A percentile compares a stretch with the other conserved stretches of the same genome.
Evolutionary conservation across 2,888 invertebrate genomes (phyloP).

Genomic region (Cosmorhoe ocellata): DNA sequence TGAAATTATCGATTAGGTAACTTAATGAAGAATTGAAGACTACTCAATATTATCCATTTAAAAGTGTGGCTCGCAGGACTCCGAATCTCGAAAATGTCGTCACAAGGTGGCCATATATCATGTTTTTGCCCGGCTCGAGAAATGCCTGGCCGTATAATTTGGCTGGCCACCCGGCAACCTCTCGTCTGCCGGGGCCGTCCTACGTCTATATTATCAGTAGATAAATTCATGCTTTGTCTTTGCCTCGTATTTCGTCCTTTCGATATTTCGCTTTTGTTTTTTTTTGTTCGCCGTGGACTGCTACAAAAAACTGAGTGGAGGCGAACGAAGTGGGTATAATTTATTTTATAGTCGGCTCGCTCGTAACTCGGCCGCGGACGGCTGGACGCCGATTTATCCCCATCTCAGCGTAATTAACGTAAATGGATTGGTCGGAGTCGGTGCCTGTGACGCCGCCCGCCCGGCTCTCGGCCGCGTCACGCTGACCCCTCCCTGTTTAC

Average conservation of each 20-base stretch:
- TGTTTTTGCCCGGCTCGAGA: slow-evolving; percentile 76
- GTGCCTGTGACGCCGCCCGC: slow-evolving; percentile 62
- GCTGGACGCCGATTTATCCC: slow-evolving; percentile 81
- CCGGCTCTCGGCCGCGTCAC: slow-evolving; percentile 41
- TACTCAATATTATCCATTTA: slow-evolving; percentile 61
- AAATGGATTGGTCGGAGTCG: slow-evolving; percentile 79
- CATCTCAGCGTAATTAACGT: slow-evolving; percentile 80
- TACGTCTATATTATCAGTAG: slow-evolving; percentile 83
- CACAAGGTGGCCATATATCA: slow-evolving; percentile 78
- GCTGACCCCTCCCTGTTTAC: slow-evolving; percentile 55
- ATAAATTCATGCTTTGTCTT: slow-evolving; percentile 83
- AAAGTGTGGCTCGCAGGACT: slow-evolving; percentile 72
- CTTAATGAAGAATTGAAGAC: slow-evolving; percentile 61
- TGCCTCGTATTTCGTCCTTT: slow-evolving; percentile 82
- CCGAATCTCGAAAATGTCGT: slow-evolving; percentile 78
- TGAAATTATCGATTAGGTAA: slow-evolving; percentile 62
- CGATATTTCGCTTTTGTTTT: slow-evolving; percentile 77
- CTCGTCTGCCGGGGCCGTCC: slow-evolving; percentile 73
- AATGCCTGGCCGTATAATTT: slow-evolving; percentile 79
- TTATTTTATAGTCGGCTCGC: slow-evolving; percentile 81
- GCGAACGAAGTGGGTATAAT: slow-evolving; percentile 82
- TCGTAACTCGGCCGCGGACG: slow-evolving; percentile 81
- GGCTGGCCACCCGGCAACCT: slow-evolving; percentile 75
- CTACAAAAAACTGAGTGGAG: slow-evolving; percentile 81
- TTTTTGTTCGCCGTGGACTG: slow-evolving; percentile 64